A percentile compares a stretch with the other conserved stretches of the same genome.
Evolutionary conservation across 2,888 invertebrate species (phyloP).

Genomic region (Crossocerus cetratus): DNA sequence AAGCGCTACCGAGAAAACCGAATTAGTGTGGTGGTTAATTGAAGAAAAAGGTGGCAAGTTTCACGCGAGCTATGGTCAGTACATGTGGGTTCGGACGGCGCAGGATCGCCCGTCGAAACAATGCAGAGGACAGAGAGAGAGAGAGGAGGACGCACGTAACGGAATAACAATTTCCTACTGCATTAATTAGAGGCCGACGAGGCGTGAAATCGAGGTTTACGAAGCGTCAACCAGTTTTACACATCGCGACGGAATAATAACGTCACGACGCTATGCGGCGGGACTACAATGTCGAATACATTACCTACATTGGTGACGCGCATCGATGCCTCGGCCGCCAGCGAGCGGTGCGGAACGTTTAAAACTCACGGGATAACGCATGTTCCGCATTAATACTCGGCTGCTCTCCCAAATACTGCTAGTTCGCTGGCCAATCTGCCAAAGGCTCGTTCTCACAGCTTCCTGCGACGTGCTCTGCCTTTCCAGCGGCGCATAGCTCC

Average conservation of each 20-base stretch:
- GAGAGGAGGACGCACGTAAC: constrained; percentile 46
- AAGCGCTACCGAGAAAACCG: too few species aligned
- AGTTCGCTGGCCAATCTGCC: too few species aligned
- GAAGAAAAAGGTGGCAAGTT: constrained; percentile 26
- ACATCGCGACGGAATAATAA: constrained; percentile 55
- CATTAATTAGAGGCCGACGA: constrained; percentile 61
- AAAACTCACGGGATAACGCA: constrained; percentile 29
- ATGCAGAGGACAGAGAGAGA: constrained; percentile 46
- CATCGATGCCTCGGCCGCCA: constrained; percentile 17
- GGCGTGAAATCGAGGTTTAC: constrained; percentile 60
- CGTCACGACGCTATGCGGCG: constrained; percentile 39
- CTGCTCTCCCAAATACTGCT: too few species aligned
- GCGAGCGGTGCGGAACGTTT: constrained; percentile 25
- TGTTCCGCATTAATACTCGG: too few species aligned
- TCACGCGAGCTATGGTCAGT: constrained; percentile 23
- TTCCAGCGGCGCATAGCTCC: too few species aligned
- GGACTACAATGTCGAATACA: constrained; percentile 50
- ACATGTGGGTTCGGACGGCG: constrained; percentile 12
- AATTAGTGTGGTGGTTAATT: not conserved
- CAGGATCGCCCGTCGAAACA: constrained; percentile 47
- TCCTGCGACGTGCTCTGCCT: too few species aligned
- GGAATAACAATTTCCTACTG: constrained; percentile 55
- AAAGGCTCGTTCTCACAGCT: too few species aligned
- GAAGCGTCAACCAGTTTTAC: constrained; percentile 55
- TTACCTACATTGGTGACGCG: constrained; percentile 28